phyloP scores from a whole-genome alignment of 2,888 invertebrate genomes.

The Calliscelio sp. region DNA sequence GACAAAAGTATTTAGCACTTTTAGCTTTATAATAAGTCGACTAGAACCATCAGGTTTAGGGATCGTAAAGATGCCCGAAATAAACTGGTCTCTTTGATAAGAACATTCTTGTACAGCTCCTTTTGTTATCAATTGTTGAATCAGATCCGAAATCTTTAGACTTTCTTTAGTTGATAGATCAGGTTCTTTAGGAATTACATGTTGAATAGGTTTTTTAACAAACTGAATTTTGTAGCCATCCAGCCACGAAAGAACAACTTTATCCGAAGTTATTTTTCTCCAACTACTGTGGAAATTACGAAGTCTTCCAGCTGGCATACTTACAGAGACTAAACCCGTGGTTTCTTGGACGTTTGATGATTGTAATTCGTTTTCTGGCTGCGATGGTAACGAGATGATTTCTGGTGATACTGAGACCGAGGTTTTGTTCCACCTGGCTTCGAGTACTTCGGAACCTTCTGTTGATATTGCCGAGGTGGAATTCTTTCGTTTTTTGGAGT shows the following conservation, averaged over 20 bases:
- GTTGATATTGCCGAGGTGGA: conserved; percentile 16
- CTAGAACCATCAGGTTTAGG: neutral
- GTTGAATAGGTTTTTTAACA: neutral
- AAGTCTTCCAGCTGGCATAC: conserved; percentile 45
- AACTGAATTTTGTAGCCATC: conserved; percentile 47
- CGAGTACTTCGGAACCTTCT: neutral
- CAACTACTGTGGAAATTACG: conserved; percentile 1
- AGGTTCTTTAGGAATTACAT: neutral
- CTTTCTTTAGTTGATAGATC: neutral
- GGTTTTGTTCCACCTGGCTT: neutral
- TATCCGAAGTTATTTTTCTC: conserved; percentile 38
- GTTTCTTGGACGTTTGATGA: neutral
- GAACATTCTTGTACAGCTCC: conserved; percentile 39
- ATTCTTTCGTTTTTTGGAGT: conserved; percentile 20
- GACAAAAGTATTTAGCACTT: too few relatives aligned
- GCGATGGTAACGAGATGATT: neutral
- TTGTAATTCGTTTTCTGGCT: neutral
- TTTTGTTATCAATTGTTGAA: conserved; percentile 14
- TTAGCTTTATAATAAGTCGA: too few relatives aligned
- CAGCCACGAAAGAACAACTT: conserved; percentile 39
- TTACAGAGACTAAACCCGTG: conserved; percentile 10
- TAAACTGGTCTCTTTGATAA: conserved; percentile 25
- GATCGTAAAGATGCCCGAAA: conserved; percentile 24
- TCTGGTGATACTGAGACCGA: neutral
- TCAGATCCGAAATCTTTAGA: neutral